Conservation (phyloP, 2,797 vertebrate genomes). For the Crypturellus tataupa region DNA sequence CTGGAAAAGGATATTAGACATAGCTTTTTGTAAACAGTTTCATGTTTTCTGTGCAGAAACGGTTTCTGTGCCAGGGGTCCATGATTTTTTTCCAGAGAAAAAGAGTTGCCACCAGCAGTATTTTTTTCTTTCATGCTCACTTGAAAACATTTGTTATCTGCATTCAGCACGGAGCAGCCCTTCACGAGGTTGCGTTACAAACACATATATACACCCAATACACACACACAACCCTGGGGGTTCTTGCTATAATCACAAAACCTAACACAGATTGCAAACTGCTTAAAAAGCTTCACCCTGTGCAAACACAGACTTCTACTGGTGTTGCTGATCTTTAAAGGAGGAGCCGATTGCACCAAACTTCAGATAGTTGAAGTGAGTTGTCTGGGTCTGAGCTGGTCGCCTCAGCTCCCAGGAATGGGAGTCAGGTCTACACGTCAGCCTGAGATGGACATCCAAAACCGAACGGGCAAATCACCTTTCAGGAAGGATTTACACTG, state of each 20-base stretch:
- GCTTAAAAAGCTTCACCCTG: not conserved
- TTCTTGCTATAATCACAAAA: not conserved
- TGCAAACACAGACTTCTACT: too few species aligned
- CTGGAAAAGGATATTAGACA: slow-evolving; percentile 68
- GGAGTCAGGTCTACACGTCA: too few species aligned
- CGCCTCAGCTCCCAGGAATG: too few species aligned
- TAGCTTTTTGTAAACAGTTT: slow-evolving; percentile 33
- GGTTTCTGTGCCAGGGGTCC: slow-evolving; percentile 29
- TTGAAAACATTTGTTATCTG: not conserved
- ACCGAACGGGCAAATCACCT: too few species aligned
- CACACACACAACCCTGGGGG: not conserved
- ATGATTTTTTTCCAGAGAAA: slow-evolving; percentile 47
- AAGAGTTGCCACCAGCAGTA: slow-evolving; percentile 24
- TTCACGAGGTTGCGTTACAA: not conserved
- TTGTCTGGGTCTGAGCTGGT: not conserved
- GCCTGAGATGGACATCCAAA: too few species aligned
- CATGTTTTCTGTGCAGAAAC: slow-evolving; percentile 68
- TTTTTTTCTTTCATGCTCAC: not conserved
- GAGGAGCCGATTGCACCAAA: not conserved
- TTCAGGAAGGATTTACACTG: too few species aligned
- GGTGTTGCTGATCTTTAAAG: not conserved
- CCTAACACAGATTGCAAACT: not conserved
- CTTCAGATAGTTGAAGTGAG: not conserved
- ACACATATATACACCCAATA: not conserved
- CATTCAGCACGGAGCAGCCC: accelerated